These are phyloP conservation scores for Nannospalax galili DNA, from an alignment of 2,113 vertebrate genomes.

Conservation along the genomic window DNA sequence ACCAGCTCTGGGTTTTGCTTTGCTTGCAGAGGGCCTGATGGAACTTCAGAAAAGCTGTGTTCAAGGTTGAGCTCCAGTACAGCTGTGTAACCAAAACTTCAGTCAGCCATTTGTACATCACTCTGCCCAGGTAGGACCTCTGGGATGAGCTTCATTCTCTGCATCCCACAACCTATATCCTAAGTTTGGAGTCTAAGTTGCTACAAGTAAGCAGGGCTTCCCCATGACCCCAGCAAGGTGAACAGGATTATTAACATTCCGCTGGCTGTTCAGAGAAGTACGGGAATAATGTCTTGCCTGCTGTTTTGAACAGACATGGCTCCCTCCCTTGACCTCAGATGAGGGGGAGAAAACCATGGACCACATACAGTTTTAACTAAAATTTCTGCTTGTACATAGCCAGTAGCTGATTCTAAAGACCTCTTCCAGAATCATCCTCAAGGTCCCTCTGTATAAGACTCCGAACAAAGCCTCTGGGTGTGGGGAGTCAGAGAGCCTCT, in stretches of 20 bases:
- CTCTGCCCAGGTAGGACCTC: background rate
- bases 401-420: background rate
- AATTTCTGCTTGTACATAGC: background rate
- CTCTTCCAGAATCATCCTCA: background rate
- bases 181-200: background rate
- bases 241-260: background rate
- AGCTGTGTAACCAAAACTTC: background rate
- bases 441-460: background rate
- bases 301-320: background rate
- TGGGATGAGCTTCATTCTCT: background rate
- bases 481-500: background rate
- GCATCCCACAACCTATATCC: background rate
- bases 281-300: background rate
- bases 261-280: background rate
- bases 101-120: background rate
- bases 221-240: background rate
- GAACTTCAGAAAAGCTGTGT: conserved; percentile 41
- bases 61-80: background rate
- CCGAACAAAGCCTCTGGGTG: background rate
- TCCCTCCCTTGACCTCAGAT: background rate
- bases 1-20: background rate
- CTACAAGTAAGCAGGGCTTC: background rate
- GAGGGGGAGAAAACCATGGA: background rate
- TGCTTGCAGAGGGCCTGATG: background rate
- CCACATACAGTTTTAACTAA: background rate